phyloP scores from a whole-genome alignment of 23 tunicate species.

The Phallusia fumigata region DNA sequence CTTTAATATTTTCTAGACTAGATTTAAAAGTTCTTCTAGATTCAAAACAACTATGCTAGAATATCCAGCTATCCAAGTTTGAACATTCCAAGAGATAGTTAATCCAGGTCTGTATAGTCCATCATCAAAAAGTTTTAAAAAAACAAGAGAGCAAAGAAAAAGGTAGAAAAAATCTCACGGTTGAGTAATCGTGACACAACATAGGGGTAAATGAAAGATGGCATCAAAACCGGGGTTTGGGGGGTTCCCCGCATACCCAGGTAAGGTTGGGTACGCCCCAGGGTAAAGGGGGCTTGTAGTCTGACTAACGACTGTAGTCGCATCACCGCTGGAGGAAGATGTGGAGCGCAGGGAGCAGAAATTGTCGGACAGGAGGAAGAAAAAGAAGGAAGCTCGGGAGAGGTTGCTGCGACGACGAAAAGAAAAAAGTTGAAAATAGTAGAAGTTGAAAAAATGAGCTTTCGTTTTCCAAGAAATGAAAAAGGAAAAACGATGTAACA shows the following conservation, averaged over 20 bases:
- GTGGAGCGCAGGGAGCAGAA: not conserved
- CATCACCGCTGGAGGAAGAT: not conserved
- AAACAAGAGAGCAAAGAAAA: not conserved
- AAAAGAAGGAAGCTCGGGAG: not conserved
- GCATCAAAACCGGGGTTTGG: not conserved
- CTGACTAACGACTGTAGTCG: not conserved
- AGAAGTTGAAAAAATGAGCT: not conserved
- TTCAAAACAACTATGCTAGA: too few species aligned
- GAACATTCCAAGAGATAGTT: too few species aligned
- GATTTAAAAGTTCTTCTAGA: too few species aligned
- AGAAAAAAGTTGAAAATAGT: not conserved
- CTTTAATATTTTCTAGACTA: too few species aligned
- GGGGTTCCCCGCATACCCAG: not conserved
- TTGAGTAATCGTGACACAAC: not conserved
- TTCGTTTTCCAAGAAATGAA: too few species aligned
- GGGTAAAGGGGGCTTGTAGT: not conserved
- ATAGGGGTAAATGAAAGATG: not conserved
- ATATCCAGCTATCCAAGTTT: too few species aligned
- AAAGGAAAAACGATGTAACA: too few species aligned
- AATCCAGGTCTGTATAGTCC: too few species aligned
- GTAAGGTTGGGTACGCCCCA: not conserved
- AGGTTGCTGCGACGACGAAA: not conserved
- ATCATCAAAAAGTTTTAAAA: not conserved
- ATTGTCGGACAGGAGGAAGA: not conserved
- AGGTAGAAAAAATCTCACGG: not conserved